Base-by-base conservation (phyloP, 2,113 vertebrate genomes). In the Centropus bengalensis region DNA sequence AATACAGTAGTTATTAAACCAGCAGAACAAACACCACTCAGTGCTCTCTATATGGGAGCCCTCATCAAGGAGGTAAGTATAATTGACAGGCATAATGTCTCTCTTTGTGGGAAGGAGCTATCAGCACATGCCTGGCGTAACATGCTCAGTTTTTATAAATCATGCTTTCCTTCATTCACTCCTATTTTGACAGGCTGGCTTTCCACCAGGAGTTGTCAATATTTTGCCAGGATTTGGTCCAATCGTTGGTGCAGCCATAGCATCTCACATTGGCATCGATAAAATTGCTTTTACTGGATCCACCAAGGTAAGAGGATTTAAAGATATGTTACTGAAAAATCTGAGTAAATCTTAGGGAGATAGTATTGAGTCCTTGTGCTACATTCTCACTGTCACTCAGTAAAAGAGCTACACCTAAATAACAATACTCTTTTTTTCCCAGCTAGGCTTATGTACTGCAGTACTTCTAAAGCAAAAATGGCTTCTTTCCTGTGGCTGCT, bases 241-340 rank as follows among this genome's bases (percentile, higher is more conserved):
- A 96, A 99, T 99, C 27, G 99, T 98, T 75, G 99, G 99, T 94
- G 99, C 99, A 70, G 98, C 99, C 16, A 99, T 99, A 86, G 98
- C 99, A 69, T 99, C 98, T 64, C 99, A 99, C 58, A 95, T 98
- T 97, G 99, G 99, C 98, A 99, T 99, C 91, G 99, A 99, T 97
- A 99, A 99, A 98, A 99, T 99, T 94, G 99, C 99, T 22, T 99
- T 99, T 97, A 99, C 99, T 51, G 99, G 99, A 95, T 99, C 99
- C 69, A 99, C 99, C 9, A 97, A 99, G 99, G 99, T 99, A 98
- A 97, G 98, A 95, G 88, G 45, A 76, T 92, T 85, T 62, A 83
- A 5, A 15, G 36, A 60, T 58, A 38, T 6, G 5, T 51, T 81
- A 38, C 74, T 69, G 32, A 51, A 80, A 86, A 79, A 88, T 14